These are phyloP conservation scores for Numida meleagris DNA, from an alignment of 2,113 vertebrate species.

Conservation along the genomic window DNA sequence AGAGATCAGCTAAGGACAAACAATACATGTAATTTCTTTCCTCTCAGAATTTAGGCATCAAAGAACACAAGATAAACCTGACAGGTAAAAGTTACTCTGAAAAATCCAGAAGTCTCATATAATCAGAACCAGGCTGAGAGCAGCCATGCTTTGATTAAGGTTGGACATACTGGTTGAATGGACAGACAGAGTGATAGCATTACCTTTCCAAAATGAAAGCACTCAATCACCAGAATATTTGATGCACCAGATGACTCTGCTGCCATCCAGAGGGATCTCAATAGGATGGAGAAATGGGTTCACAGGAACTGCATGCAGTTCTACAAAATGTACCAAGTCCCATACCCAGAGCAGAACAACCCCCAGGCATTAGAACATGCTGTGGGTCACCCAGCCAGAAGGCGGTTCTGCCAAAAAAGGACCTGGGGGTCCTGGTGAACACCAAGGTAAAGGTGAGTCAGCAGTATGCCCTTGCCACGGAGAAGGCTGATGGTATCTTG, in stretches of 20 bases:
- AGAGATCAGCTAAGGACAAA: constrained; percentile 54
- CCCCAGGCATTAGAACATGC: not conserved
- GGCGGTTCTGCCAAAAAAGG: not conserved
- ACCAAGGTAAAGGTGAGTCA: not conserved
- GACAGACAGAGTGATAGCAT: not conserved
- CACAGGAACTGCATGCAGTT: not conserved
- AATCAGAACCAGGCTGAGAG: not conserved
- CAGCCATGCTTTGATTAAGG: not conserved
- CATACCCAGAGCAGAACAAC: not conserved
- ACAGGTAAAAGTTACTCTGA: not conserved
- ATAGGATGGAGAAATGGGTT: not conserved
- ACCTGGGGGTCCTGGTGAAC: not conserved
- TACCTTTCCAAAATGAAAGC: not conserved
- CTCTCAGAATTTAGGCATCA: not conserved
- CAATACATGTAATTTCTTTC: not conserved
- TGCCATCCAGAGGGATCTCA: constrained; percentile 1
- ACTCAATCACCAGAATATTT: not conserved
- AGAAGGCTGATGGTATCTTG: not conserved
- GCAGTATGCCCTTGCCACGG: rapidly evolving
- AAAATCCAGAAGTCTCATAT: not conserved
- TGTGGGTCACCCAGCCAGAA: not conserved
- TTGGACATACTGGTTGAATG: not conserved
- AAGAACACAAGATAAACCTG: not conserved
- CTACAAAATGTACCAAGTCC: not conserved
- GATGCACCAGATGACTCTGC: not conserved